Evolutionary conservation across 92 coral and sea anemone species (phyloP).

Genomic region (Siderastrea radians): DNA sequence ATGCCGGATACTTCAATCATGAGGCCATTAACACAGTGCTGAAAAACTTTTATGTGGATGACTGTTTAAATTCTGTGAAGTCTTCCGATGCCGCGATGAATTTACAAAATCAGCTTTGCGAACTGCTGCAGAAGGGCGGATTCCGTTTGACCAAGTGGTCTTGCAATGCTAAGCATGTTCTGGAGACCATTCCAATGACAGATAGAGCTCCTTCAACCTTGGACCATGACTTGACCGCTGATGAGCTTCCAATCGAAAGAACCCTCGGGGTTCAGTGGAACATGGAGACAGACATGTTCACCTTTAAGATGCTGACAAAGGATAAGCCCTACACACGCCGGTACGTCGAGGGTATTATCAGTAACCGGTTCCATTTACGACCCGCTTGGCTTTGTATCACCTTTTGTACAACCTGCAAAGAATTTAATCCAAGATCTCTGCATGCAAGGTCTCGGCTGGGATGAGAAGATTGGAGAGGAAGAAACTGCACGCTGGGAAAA

Average conservation of each 20-base stretch:
- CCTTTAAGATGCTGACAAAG: not conserved
- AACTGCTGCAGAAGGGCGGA: not conserved
- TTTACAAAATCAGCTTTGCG: not conserved
- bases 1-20: not conserved
- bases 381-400: not conserved
- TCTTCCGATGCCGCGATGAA: not conserved
- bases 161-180: not conserved
- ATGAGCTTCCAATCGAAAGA: not conserved
- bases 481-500: constrained; percentile 13
- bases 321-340: constrained; percentile 19
- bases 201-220: not conserved
- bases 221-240: not conserved
- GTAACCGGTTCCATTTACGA: not conserved
- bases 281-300: constrained; percentile 7
- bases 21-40: not conserved
- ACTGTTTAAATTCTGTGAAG: constrained; percentile 15
- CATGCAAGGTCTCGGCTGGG: not conserved
- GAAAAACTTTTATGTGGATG: constrained; percentile 19
- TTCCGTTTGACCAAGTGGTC: not conserved
- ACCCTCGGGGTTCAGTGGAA: constrained; percentile 2
- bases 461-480: not conserved
- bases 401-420: not conserved
- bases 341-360: not conserved
- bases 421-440: not conserved
- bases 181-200: not conserved